These are phyloP conservation scores for Arge pagana DNA, from an alignment of 2,888 invertebrate species.

Conservation along the genomic window DNA sequence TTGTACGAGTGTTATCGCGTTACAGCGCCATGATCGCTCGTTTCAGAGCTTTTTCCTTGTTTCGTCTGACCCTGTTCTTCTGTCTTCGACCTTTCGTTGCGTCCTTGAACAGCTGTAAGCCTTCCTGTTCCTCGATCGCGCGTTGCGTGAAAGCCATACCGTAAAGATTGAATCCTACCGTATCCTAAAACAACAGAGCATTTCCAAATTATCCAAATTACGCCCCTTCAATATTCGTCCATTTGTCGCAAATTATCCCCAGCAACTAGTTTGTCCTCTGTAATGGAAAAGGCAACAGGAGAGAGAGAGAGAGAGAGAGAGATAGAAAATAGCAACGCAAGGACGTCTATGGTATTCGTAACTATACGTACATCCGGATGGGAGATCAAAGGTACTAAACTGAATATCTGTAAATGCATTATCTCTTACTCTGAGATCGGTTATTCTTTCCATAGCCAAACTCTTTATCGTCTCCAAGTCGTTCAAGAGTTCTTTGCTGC, in stretches of 20 bases:
- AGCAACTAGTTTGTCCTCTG: too few relatives aligned
- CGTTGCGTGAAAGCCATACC: conserved; percentile 78
- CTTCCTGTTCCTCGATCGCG: conserved; percentile 75
- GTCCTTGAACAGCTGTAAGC: conserved; percentile 78
- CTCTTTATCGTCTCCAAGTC: conserved; percentile 69
- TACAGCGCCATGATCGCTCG: conserved; percentile 62
- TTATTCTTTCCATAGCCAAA: conserved; percentile 63
- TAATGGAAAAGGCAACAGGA: too few relatives aligned
- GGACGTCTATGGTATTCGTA: too few relatives aligned
- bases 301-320: too few relatives aligned
- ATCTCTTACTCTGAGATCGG: conserved; percentile 65
- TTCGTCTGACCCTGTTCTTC: conserved; percentile 67
- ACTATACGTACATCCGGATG: background rate
- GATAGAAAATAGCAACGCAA: too few relatives aligned
- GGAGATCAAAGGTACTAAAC: background rate
- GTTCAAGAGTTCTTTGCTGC: conserved; percentile 71
- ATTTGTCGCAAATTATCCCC: too few relatives aligned
- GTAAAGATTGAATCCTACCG: conserved; percentile 83
- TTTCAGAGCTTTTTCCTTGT: conserved; percentile 67
- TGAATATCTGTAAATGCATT: background rate
- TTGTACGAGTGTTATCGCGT: too few relatives aligned
- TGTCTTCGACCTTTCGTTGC: conserved; percentile 68
- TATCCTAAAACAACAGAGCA: conserved; percentile 69
- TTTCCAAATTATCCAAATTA: too few relatives aligned
- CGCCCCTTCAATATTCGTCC: too few relatives aligned